Base-by-base conservation (phyloP, 2,888 invertebrate species). In the Netelia virgata region DNA sequence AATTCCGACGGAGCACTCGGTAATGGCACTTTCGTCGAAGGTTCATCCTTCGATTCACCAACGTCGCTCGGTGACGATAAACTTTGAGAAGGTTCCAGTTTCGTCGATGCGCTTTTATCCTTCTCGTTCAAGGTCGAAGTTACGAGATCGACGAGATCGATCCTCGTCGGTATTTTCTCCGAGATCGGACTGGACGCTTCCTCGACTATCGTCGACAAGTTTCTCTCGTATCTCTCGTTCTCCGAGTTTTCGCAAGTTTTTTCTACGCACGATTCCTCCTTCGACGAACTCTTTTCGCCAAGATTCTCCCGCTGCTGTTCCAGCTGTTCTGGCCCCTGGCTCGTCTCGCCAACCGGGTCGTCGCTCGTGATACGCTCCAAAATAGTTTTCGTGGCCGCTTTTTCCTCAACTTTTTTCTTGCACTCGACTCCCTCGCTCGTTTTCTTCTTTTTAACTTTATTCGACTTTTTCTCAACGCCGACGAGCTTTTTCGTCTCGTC, bases 381-480 rank as follows among this genome's bases (percentile, higher is more conserved):
- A 85, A 86, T 87, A 87, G 82, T 86, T 77, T 87, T 80, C 81
- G 86, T 85, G 41, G 64, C 70, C 88, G 70, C 87, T 87, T 74
- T 90, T 89, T 78, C 82, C 83, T 76, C 83, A 59, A 80, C 87
- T 76, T 85, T 89, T 91, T 88, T 81, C 87, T 83, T 88, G 90
- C 91, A 74, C 86, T 90, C 86, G 55, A 72, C 72, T 74, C 82
- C 36, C 76, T 84, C 83, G 80, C 91, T 93, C 79, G 91, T 91
- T 89, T 85, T 85, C 77, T 86, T 86, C 61, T 82, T 90, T 89
- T 84, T 91, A 89, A 85, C 89, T 76, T 83, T 83, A 70, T 92
- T 93, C 82, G 91, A 90, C 88, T 82, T 84, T 68, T 85, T 85
- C 59, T 76, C 90, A 89, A 81, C 90, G 88, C 79, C 88, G 87